These are phyloP conservation scores for Elanus axillaris DNA, from an alignment of 2,113 vertebrate species.

Conservation along the genomic window DNA sequence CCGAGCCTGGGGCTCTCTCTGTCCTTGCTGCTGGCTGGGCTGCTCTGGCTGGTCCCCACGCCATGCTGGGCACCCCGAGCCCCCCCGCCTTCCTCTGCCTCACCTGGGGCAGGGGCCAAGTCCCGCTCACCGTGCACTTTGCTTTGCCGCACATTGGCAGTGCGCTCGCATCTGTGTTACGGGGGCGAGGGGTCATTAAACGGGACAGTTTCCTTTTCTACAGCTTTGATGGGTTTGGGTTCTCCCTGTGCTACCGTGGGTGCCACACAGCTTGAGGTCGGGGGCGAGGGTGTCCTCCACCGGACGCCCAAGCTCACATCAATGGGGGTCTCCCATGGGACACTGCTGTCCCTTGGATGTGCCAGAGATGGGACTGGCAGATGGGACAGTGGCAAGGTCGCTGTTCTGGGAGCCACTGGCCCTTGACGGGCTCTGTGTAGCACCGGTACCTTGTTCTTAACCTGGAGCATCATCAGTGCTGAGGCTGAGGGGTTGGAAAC, in stretches of 20 bases:
- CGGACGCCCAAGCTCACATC: neutral
- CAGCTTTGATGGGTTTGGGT: neutral
- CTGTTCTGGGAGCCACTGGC: neutral
- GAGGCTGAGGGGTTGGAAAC: neutral
- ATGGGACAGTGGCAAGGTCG: neutral
- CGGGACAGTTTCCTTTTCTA: constrained; percentile 56
- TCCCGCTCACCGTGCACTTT: constrained; percentile 33
- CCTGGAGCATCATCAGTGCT: neutral
- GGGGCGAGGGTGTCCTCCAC: neutral
- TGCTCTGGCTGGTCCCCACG: neutral
- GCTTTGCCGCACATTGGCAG: neutral
- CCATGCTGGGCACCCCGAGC: neutral
- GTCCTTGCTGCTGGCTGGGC: neutral
- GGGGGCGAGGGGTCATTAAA: constrained; percentile 55
- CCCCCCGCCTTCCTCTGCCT: neutral
- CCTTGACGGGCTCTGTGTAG: accelerated
- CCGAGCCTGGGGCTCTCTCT: neutral
- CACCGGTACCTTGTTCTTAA: neutral
- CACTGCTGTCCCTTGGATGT: accelerated
- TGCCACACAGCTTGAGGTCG: accelerated
- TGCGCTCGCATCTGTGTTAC: neutral
- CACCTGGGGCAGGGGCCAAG: neutral
- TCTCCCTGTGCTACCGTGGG: neutral
- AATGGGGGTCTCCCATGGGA: accelerated
- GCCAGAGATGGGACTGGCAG: neutral